These are phyloP conservation scores for Australoheros facetus DNA, from an alignment of 2,797 vertebrate species.

Conservation along the genomic window DNA sequence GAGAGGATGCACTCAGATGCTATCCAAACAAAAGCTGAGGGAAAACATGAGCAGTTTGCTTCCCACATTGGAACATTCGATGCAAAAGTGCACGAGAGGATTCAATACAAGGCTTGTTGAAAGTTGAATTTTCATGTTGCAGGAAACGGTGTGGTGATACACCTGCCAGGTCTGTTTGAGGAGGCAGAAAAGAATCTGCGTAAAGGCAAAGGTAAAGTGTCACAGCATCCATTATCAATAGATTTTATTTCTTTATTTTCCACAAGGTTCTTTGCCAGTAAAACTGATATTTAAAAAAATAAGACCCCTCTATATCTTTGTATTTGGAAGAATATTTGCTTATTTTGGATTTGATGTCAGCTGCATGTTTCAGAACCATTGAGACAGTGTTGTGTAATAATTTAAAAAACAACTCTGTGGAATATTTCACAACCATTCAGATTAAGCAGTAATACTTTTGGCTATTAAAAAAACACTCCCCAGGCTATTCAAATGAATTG, in stretches of 20 bases:
- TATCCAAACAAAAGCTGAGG: neutral
- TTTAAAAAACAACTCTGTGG: neutral
- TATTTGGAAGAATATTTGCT: too few relatives aligned
- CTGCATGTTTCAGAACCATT: neutral
- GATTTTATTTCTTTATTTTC: neutral
- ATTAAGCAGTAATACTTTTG: neutral
- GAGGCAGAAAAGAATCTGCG: slow-evolving; percentile 84
- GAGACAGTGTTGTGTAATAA: neutral
- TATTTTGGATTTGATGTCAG: neutral
- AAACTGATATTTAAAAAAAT: neutral
- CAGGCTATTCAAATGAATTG: too few relatives aligned
- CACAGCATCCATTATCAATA: neutral
- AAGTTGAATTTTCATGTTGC: neutral
- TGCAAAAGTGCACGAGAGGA: neutral
- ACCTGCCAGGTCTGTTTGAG: slow-evolving; percentile 85
- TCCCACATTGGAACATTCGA: neutral
- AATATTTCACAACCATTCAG: neutral
- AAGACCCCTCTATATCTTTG: too few relatives aligned
- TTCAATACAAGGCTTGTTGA: neutral
- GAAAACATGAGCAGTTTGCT: neutral
- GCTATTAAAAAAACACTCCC: neutral
- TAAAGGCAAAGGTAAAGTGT: slow-evolving; percentile 83
- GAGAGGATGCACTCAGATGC: neutral
- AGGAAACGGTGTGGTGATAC: slow-evolving; percentile 87
- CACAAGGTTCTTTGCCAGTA: neutral